These are phyloP conservation scores for Zaprionus taronus DNA, from an alignment of 1,140 invertebrate genomes.

Conservation along the genomic window DNA sequence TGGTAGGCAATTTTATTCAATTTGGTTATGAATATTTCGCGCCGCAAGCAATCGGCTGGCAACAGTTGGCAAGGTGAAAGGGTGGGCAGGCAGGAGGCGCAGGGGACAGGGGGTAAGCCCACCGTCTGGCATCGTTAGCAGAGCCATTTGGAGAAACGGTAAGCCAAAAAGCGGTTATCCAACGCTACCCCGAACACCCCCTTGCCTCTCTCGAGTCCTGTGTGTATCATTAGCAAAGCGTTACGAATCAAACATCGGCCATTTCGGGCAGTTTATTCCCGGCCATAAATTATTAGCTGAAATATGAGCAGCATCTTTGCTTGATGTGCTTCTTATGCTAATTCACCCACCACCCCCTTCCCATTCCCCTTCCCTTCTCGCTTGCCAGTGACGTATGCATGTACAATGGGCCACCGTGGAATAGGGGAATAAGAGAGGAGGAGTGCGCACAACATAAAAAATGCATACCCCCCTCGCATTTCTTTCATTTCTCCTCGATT, in stretches of 20 bases:
- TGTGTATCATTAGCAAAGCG: constrained; percentile 59
- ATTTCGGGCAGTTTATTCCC: constrained; percentile 27
- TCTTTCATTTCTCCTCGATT: background rate
- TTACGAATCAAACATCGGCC: constrained; percentile 54
- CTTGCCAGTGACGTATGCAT: background rate
- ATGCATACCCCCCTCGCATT: constrained; percentile 27
- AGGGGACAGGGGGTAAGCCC: background rate
- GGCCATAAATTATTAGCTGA: constrained; percentile 45
- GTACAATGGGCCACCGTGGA: background rate
- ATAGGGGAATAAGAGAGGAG: background rate
- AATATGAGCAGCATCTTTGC: constrained; percentile 25
- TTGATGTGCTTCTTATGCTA: constrained; percentile 69
- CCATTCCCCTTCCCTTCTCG: fast-evolving
- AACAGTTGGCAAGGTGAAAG: background rate
- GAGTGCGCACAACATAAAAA: constrained; percentile 34
- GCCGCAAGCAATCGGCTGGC: constrained; percentile 51
- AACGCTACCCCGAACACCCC: background rate
- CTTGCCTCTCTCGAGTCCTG: constrained; percentile 40
- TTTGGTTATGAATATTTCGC: constrained; percentile 63
- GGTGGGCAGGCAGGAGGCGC: background rate
- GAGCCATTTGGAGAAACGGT: constrained; percentile 16
- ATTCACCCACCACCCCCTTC: constrained; percentile 10
- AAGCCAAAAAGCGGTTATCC: constrained; percentile 10
- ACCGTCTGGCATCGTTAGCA: constrained; percentile 18
- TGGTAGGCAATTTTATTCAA: constrained; percentile 69